phyloP scores from a whole-genome alignment of 2,888 invertebrate genomes.

The Drosophila longiperda region DNA sequence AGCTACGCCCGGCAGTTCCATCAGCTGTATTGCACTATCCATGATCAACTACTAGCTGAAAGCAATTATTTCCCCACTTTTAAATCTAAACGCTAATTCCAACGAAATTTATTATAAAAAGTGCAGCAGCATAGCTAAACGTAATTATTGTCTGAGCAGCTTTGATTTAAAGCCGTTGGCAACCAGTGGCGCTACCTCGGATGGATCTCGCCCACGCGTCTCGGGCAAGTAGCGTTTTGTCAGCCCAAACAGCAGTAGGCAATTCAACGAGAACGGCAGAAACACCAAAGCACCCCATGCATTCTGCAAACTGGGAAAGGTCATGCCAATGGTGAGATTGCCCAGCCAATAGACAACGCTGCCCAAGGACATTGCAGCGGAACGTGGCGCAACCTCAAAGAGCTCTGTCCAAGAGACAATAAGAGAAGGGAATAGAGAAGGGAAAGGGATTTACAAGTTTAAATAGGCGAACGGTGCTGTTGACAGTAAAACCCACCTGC shows the following conservation, averaged over 20 bases:
- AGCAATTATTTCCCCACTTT: background rate
- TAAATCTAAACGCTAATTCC: constrained; percentile 33
- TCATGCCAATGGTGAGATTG: constrained; percentile 93
- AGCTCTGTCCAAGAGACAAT: constrained; percentile 86
- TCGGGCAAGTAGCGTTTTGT: constrained; percentile 90
- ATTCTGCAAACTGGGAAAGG: constrained; percentile 88
- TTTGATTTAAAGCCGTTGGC: constrained; percentile 88
- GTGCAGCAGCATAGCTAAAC: background rate
- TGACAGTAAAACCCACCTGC: constrained; percentile 86
- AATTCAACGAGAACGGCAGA: constrained; percentile 88
- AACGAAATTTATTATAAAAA: constrained; percentile 24
- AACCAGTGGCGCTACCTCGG: constrained; percentile 88
- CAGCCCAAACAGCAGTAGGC: constrained; percentile 76
- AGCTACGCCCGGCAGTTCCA: background rate
- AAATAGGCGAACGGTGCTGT: background rate
- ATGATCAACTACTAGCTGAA: constrained; percentile 10
- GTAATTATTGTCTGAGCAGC: constrained; percentile 26
- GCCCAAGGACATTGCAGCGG: constrained; percentile 93
- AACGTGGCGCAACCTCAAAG: constrained; percentile 92
- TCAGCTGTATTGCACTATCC: constrained; percentile 21
- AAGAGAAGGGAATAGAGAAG: constrained; percentile 34
- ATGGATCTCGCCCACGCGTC: constrained; percentile 89
- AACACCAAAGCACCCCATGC: constrained; percentile 90
- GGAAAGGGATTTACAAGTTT: background rate
- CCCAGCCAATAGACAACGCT: constrained; percentile 94